phyloP scores from a whole-genome alignment of 2,888 invertebrate genomes.

The Agonum fuliginosum region DNA sequence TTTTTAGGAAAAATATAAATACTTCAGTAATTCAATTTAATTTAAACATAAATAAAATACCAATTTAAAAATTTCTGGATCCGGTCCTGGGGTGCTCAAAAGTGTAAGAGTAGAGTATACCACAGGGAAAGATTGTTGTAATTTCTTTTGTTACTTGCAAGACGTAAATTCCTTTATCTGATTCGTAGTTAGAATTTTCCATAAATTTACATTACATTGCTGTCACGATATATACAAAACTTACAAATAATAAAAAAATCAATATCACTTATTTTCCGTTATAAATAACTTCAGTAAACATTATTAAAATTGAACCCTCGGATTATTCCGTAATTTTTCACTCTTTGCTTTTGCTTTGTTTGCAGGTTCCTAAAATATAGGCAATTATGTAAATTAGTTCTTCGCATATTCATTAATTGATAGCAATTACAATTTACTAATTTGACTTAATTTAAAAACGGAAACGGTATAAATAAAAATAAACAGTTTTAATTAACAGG shows the following conservation, averaged over 20 bases:
- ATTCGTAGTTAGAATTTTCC: background rate
- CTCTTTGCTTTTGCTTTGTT: background rate
- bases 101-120: too few species aligned
- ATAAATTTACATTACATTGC: background rate
- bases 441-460: background rate
- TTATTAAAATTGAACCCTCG: background rate
- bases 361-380: background rate
- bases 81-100: too few species aligned
- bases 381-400: too few species aligned
- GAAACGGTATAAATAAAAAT: background rate
- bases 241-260: background rate
- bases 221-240: background rate
- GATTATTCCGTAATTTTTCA: background rate
- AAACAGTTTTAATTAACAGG: background rate
- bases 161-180: background rate
- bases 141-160: too few species aligned
- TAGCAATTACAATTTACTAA: background rate
- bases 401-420: background rate
- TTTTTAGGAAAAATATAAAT: too few species aligned
- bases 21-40: too few species aligned
- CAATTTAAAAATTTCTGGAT: too few species aligned
- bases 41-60: too few species aligned
- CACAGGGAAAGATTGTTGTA: too few species aligned
- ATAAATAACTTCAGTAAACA: background rate
- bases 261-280: background rate